Percentiles rank a stretch among this genome's conserved stretches.
Evolutionary conservation across 1,140 invertebrate species (phyloP).

Genomic region (Drosophila biarmipes): DNA sequence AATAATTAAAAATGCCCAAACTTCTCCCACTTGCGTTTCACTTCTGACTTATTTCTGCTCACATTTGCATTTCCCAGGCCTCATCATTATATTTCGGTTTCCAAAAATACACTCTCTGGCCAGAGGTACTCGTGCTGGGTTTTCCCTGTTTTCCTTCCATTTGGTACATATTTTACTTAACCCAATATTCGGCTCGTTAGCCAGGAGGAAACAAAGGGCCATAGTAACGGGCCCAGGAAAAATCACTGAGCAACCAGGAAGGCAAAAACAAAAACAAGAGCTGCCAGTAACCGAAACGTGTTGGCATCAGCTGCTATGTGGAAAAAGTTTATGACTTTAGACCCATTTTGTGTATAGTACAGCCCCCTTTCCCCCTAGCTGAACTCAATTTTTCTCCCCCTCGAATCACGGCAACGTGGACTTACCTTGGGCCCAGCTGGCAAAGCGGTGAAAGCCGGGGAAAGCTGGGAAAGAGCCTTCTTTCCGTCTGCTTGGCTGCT

Average conservation of each 20-base stretch:
- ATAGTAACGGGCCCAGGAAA: conserved; percentile 78
- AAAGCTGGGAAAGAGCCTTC: conserved; percentile 19
- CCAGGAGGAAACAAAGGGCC: conserved; percentile 70
- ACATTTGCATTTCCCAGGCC: conserved; percentile 21
- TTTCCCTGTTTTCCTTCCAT: conserved; percentile 15
- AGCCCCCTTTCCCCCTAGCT: conserved; percentile 20
- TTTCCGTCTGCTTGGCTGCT: conserved; percentile 52
- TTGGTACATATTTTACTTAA: conserved; percentile 70
- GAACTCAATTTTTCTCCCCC: conserved; percentile 65
- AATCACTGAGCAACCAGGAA: conserved; percentile 74
- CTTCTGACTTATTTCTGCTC: neutral
- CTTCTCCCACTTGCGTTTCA: neutral
- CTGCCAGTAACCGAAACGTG: conserved; percentile 38
- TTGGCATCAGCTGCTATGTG: conserved; percentile 78
- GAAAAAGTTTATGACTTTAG: conserved; percentile 82
- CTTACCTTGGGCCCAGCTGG: conserved; percentile 64
- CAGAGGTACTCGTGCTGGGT: conserved; percentile 4
- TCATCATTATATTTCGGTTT: conserved; percentile 27
- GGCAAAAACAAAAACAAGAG: conserved; percentile 31
- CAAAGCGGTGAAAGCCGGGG: conserved; percentile 30
- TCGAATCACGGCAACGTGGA: conserved; percentile 50
- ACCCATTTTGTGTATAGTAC: conserved; percentile 71
- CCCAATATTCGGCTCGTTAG: conserved; percentile 81
- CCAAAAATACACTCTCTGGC: conserved; percentile 25
- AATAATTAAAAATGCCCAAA: conserved; percentile 24